A percentile compares a stretch with the other conserved stretches of the same genome.
These are phyloP conservation scores for Ciconia stormi DNA, from an alignment of 2,113 vertebrate genomes.

Conservation along the genomic window DNA sequence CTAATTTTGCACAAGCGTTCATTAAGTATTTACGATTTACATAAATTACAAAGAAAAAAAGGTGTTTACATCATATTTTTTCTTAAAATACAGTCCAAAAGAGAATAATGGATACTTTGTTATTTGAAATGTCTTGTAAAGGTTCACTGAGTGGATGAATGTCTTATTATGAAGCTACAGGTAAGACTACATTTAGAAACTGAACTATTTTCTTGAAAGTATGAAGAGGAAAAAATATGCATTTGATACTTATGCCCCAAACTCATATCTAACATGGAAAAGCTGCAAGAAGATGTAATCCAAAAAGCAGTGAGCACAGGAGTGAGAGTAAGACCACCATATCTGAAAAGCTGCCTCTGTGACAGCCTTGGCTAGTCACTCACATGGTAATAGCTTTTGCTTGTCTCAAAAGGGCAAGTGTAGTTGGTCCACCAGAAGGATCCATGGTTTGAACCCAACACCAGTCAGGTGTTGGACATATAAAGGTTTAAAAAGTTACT, in stretches of 20 bases:
- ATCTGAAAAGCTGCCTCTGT: background rate
- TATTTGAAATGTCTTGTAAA: background rate
- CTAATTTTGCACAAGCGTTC: background rate
- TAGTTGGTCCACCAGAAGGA: too few relatives aligned
- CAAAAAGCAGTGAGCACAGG: background rate
- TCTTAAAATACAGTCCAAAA: background rate
- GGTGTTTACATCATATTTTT: background rate
- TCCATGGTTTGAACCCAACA: background rate
- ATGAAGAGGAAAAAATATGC: background rate
- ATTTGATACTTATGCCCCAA: background rate
- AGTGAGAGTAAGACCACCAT: background rate
- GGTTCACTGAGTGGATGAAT: background rate
- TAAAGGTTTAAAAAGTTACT: background rate
- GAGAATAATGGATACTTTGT: background rate
- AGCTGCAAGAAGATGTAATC: background rate
- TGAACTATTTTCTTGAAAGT: background rate
- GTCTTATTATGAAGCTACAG: background rate
- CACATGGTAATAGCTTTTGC: rapidly evolving
- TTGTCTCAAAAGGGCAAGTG: background rate
- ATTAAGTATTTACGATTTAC: background rate
- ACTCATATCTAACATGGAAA: background rate
- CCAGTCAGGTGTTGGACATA: rapidly evolving
- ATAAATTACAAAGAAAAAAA: background rate
- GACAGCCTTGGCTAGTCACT: background rate
- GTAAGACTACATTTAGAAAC: background rate